phyloP scores from a whole-genome alignment of 1,140 invertebrate species.

The Chlorops oryzae region DNA sequence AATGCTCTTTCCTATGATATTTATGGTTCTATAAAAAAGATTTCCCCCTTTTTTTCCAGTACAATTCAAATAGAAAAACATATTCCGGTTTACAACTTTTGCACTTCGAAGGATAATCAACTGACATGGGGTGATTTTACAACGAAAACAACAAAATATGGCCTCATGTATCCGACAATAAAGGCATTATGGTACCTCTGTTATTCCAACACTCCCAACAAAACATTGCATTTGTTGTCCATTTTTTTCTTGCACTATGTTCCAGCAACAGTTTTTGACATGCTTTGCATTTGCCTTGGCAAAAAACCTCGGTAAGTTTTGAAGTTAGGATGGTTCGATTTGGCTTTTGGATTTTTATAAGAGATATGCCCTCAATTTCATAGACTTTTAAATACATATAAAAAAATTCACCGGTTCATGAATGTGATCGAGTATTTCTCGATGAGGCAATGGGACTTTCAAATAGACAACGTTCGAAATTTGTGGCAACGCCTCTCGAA shows the following conservation, averaged over 20 bases:
- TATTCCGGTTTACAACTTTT: slow-evolving; percentile 63
- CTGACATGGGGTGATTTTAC: slow-evolving; percentile 60
- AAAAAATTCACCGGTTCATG: slow-evolving; percentile 68
- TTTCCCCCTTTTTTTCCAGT: slow-evolving; percentile 7
- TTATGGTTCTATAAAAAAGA: neutral
- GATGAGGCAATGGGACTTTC: slow-evolving; percentile 64
- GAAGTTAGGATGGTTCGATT: too few relatives aligned
- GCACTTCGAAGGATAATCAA: slow-evolving; percentile 58
- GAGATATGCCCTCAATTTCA: too few relatives aligned
- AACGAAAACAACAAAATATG: slow-evolving; percentile 48
- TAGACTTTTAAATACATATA: slow-evolving; percentile 63
- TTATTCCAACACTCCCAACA: slow-evolving; percentile 23
- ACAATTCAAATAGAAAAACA: slow-evolving; percentile 30
- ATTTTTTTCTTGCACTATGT: slow-evolving; percentile 57
- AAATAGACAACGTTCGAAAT: slow-evolving; percentile 56
- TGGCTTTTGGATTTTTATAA: too few relatives aligned
- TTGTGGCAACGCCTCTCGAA: slow-evolving; percentile 54
- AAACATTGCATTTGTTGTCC: slow-evolving; percentile 50
- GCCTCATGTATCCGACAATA: slow-evolving; percentile 51
- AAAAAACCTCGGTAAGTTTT: slow-evolving; percentile 60
- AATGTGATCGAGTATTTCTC: slow-evolving; percentile 67
- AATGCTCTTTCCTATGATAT: neutral
- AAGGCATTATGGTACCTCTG: slow-evolving; percentile 53
- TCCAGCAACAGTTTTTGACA: slow-evolving; percentile 64
- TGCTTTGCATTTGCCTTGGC: slow-evolving; percentile 54